Evolutionary conservation across 2,113 vertebrate species (phyloP).

Genomic region (Turnix velox): DNA sequence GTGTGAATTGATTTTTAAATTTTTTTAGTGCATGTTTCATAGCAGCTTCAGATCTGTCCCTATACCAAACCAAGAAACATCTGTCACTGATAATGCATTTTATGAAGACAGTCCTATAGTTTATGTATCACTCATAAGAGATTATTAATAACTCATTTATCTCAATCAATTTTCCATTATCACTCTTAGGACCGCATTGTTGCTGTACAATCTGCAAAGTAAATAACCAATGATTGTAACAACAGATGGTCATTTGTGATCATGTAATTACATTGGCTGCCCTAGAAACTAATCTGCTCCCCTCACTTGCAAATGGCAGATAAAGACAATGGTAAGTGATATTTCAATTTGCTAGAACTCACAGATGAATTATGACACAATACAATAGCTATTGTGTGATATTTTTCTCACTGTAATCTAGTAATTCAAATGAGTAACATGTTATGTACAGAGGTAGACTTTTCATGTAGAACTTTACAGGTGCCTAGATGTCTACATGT

Average conservation of each 20-base stretch:
- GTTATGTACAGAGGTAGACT: neutral
- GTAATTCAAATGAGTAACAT: neutral
- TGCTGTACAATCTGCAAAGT: constrained; percentile 16
- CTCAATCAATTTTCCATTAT: constrained; percentile 55
- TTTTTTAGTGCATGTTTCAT: neutral
- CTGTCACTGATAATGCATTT: neutral
- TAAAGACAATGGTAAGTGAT: neutral
- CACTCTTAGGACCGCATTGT: neutral
- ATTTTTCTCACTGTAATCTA: neutral
- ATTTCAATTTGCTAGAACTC: neutral
- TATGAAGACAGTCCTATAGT: neutral
- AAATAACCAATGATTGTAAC: constrained; percentile 9
- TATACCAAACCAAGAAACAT: neutral
- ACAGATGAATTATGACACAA: neutral
- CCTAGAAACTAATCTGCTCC: constrained; percentile 25
- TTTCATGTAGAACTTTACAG: fast-evolving
- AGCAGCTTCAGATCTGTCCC: neutral
- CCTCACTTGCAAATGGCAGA: constrained; percentile 1
- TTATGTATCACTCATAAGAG: neutral
- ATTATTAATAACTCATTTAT: constrained; percentile 48
- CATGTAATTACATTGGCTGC: constrained; percentile 17
- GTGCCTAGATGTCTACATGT: neutral
- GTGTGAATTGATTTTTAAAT: neutral
- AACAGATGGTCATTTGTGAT: constrained; percentile 55
- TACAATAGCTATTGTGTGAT: neutral